These are phyloP conservation scores for Lithobius niger DNA, from an alignment of 1,140 invertebrate species.

Conservation along the genomic window DNA sequence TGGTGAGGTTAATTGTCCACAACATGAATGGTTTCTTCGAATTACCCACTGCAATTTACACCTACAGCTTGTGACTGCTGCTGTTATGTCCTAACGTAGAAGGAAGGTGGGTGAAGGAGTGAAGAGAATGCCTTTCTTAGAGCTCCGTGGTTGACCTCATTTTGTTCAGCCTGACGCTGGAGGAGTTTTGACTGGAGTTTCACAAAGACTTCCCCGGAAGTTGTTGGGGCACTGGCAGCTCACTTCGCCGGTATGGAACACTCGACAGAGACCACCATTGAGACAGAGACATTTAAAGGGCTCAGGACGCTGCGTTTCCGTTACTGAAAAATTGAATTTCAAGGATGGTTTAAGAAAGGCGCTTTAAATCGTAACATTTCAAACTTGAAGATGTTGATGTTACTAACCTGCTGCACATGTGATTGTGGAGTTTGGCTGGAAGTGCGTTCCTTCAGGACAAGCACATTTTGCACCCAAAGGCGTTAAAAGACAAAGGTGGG, in stretches of 20 bases:
- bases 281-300: slow-evolving; percentile 67
- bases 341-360: neutral
- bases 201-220: neutral
- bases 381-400: too few relatives aligned
- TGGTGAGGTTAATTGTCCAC: too few relatives aligned
- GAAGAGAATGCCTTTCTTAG: too few relatives aligned
- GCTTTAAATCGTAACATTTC: slow-evolving; percentile 6
- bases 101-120: too few relatives aligned
- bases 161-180: too few relatives aligned
- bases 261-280: slow-evolving; percentile 67
- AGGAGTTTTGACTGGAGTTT: neutral
- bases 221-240: neutral
- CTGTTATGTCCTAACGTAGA: too few relatives aligned
- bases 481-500: slow-evolving; percentile 78
- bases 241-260: slow-evolving; percentile 21
- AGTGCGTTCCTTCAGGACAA: slow-evolving; percentile 58
- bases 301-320: slow-evolving; percentile 52
- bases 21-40: too few relatives aligned
- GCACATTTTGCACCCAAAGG: slow-evolving; percentile 71
- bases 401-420: slow-evolving; percentile 2
- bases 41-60: too few relatives aligned
- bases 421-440: neutral
- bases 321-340: slow-evolving; percentile 32
- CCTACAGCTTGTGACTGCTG: too few relatives aligned
- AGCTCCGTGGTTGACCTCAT: too few relatives aligned